phyloP scores from a whole-genome alignment of 2,797 vertebrate genomes.

The Hemitrygon akajei region DNA sequence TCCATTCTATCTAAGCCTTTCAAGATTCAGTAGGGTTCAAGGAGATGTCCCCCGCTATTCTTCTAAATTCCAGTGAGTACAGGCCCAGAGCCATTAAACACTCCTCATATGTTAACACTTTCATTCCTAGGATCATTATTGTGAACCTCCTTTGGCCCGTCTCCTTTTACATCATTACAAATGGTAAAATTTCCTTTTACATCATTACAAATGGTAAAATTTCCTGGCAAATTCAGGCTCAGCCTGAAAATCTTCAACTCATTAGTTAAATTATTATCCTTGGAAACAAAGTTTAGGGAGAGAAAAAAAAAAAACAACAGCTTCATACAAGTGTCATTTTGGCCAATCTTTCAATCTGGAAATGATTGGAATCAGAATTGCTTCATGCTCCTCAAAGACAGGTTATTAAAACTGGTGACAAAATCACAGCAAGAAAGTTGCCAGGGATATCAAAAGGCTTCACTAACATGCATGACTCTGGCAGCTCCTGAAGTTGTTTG shows the following conservation, averaged over 20 bases:
- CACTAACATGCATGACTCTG: neutral
- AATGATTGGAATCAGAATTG: constrained; percentile 1
- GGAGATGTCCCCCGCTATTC: too few relatives aligned
- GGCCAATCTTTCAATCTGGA: neutral
- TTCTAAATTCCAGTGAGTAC: too few relatives aligned
- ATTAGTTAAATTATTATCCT: neutral
- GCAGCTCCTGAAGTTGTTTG: neutral
- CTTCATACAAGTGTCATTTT: accelerated
- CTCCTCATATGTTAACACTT: too few relatives aligned
- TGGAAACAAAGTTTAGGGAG: constrained; percentile 28
- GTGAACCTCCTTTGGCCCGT: too few relatives aligned
- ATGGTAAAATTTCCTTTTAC: neutral
- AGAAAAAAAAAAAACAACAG: constrained; percentile 12
- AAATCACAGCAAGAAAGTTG: neutral
- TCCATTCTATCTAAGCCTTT: too few relatives aligned
- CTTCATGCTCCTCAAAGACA: neutral
- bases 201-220: neutral
- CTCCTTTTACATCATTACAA: too few relatives aligned
- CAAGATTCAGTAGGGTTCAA: too few relatives aligned
- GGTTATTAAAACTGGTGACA: neutral
- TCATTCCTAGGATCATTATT: too few relatives aligned
- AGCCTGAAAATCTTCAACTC: neutral
- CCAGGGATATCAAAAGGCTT: neutral
- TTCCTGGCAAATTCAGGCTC: neutral
- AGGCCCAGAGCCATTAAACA: too few relatives aligned